Evolutionary conservation across 2,888 invertebrate species (phyloP), one percentile per base, ranked within the genome.

Genomic region (Eupelmus urozonus): DNA sequence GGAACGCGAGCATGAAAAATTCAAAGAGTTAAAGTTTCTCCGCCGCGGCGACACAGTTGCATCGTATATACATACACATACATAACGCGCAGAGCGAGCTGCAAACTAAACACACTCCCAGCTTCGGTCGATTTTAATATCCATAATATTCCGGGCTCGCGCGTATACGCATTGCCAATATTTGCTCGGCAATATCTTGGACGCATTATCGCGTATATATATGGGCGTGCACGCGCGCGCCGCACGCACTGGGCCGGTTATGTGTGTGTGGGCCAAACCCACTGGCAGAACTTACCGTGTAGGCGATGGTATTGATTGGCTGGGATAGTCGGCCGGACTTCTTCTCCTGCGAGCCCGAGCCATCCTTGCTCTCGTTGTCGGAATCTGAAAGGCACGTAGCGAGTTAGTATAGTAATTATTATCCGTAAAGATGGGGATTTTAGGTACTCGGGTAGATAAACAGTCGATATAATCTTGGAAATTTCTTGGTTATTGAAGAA

Each of bases 251-350:
- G n/a, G n/a, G n/a, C n/a, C n/a, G n/a, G n/a, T n/a, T 34, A 60
- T 67, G 16, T 27, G 13, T 23, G 16, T 13, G 16, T 9, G 16
- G 13, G 45, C 2, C 2, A 45, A 45, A 45, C 34, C 9, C 16
- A n/a, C n/a, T n/a, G n/a, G 49, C 1, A 53, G 11, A 34, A 90
- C 93, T 92, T 90, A 95, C 96, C 91, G 93, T 94, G 87, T 96
- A 95, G 84, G 94, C 93, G 91, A 93, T 94, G 85, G 96, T 96
- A 91, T 94, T 94, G 85, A 94, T 93, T 53, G 94, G 94, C 76
- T 94, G 93, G 79, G 92, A 88, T 59, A 87, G 84, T 72, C 89
- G 89, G 78, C 92, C 91, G 80, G 92, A 92, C 87, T 93, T 91
- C 87, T 93, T 93, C 89, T 93, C 90, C 80, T 90, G 89, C 40